These are phyloP conservation scores for Prenolepis imparis DNA, from an alignment of 2,888 invertebrate genomes.

Conservation along the genomic window DNA sequence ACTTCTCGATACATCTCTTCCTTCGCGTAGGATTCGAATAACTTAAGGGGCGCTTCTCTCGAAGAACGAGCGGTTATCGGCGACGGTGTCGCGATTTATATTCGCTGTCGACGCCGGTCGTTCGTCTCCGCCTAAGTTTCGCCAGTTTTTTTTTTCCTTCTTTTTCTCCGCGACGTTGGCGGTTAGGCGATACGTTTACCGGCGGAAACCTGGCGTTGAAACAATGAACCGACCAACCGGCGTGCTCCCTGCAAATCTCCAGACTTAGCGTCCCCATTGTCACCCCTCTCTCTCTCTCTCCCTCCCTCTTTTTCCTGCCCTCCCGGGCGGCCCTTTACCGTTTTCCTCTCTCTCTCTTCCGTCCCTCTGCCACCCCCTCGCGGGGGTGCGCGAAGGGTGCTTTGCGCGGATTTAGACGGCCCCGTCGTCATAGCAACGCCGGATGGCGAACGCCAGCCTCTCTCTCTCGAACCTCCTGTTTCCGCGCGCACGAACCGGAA, in stretches of 20 bases:
- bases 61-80: slow-evolving; percentile 28
- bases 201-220: slow-evolving; percentile 80
- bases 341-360: slow-evolving; percentile 36
- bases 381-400: slow-evolving; percentile 70
- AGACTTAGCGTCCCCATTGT: slow-evolving; percentile 82
- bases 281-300: slow-evolving; percentile 67
- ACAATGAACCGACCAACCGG: slow-evolving; percentile 86
- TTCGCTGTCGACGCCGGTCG: slow-evolving; percentile 70
- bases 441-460: slow-evolving; percentile 72
- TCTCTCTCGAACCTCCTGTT: slow-evolving; percentile 66
- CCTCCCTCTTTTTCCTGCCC: slow-evolving; percentile 28
- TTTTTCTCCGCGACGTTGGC: slow-evolving; percentile 54
- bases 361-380: slow-evolving; percentile 27
- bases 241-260: slow-evolving; percentile 83
- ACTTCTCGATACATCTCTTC: neutral
- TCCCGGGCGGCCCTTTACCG: slow-evolving; percentile 58
- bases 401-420: slow-evolving; percentile 83
- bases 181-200: slow-evolving; percentile 73
- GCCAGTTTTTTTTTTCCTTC: slow-evolving; percentile 46
- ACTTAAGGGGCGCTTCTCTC: neutral
- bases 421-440: slow-evolving; percentile 83
- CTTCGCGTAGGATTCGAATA: slow-evolving; percentile 11
- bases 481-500: slow-evolving; percentile 64
- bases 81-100: slow-evolving; percentile 68
- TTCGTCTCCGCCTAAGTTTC: slow-evolving; percentile 74